Evolutionary conservation across 2,797 vertebrate species (phyloP).

Genomic region (Pantherophis vulpinus): DNA sequence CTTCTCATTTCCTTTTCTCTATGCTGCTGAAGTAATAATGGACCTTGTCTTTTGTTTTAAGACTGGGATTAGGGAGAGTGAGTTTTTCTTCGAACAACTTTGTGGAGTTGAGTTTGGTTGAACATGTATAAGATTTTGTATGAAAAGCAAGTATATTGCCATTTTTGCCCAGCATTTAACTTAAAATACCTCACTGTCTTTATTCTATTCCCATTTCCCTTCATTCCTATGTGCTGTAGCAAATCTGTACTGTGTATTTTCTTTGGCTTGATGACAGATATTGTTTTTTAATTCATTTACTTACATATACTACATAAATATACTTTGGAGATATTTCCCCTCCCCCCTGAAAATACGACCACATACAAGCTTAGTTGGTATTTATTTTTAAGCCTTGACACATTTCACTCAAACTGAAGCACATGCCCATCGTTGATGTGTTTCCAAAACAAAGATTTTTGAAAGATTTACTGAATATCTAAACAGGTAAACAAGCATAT

Average conservation of each 20-base stretch:
- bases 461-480: conserved; percentile 63
- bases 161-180: conserved; percentile 67
- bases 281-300: conserved; percentile 64
- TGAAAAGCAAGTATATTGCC: conserved; percentile 72
- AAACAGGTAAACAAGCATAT: conserved; percentile 70
- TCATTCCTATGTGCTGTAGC: conserved; percentile 53
- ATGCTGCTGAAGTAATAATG: conserved; percentile 94
- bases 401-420: conserved; percentile 7
- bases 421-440: conserved; percentile 39
- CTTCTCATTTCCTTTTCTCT: conserved; percentile 98
- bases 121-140: conserved; percentile 75
- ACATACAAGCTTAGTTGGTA: conserved; percentile 60
- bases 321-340: background rate
- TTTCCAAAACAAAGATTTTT: conserved; percentile 34
- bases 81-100: conserved; percentile 78
- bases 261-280: conserved; percentile 43
- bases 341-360: conserved; percentile 8
- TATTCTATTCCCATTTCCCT: conserved; percentile 41
- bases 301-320: conserved; percentile 57
- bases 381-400: conserved; percentile 55
- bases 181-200: conserved; percentile 61
- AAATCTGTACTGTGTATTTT: conserved; percentile 37
- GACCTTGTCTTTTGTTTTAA: conserved; percentile 96
- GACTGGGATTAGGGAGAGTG: conserved; percentile 89
- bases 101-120: conserved; percentile 75